Conservation (phyloP, 35 echinoderm and acorn worm genomes). For the Apostichopus californicus region DNA sequence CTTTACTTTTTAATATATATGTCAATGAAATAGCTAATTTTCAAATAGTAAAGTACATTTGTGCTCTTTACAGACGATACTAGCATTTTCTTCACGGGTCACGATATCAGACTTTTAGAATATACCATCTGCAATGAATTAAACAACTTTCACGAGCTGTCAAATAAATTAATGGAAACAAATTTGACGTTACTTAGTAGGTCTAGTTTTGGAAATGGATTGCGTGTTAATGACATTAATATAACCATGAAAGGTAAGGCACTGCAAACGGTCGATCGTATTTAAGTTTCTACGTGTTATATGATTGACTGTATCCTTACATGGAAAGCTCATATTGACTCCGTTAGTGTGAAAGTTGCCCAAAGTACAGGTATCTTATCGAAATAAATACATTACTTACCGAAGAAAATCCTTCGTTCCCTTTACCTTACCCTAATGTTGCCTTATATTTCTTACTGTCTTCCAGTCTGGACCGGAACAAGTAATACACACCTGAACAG, state of each 20-base stretch:
- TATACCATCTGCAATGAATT: not conserved
- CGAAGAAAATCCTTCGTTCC: not conserved
- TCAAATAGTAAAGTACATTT: not conserved
- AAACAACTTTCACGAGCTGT: not conserved
- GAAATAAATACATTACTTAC: not conserved
- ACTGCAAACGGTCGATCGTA: too few species aligned
- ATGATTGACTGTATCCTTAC: not conserved
- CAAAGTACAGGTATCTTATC: too few species aligned
- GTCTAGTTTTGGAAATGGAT: too few species aligned
- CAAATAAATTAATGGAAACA: not conserved
- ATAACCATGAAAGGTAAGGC: too few species aligned
- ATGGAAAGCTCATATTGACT: not conserved
- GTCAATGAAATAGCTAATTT: not conserved
- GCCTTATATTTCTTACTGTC: not conserved
- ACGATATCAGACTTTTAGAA: not conserved
- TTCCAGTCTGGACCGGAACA: too few species aligned
- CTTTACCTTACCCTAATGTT: not conserved
- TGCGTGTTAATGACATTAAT: too few species aligned
- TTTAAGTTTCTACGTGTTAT: not conserved
- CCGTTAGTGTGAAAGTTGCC: not conserved
- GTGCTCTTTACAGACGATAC: not conserved
- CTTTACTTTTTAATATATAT: too few species aligned
- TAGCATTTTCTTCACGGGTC: too few species aligned
- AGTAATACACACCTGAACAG: not conserved
- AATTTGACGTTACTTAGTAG: too few species aligned